Base-by-base conservation (phyloP, 2,113 vertebrate species). In the Actenoides hombroni region DNA sequence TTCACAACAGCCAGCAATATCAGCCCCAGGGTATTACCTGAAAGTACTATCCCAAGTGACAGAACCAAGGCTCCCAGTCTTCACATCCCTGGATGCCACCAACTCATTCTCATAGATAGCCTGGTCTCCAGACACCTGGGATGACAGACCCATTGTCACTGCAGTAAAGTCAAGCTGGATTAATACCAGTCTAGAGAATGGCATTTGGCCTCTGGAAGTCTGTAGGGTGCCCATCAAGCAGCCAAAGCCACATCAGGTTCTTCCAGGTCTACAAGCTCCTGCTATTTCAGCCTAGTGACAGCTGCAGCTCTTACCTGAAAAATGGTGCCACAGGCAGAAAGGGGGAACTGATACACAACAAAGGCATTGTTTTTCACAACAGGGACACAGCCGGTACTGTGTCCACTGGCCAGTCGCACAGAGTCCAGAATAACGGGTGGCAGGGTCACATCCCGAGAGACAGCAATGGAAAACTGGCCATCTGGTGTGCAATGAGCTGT, bases 251-350 rank as follows among this genome's bases (percentile, higher is more conserved):
- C 2, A 1, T 6, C 15, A 56, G 40, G 8, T 23, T 42, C 18
- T 44, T 64, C 14, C 25, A 86, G 26, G 16, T 42, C 28, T 70
- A 15, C n/a, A 73, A 51, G 42, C 5, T 29, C 16, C 39, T 77
- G 20, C 28, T 63, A 5, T 18, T 40, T 11, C 18, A 57, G 13
- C 21, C 53, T 23, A 40, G 24, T 6, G 8, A 46, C 24, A 65
- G 16, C 54, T 67, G 33, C 4, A 31, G 16, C 37, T 79, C 96
- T 97, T 92, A 98, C 97, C 96, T 28, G 80, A 25, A 86, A 64
- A 40, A 76, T 93, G 39, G 97, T 98, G 31, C 97, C 97, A 93
- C 98, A 98, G 73, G 95, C 83, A 49, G 96, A 95, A 35, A 98
- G 78, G 0, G 97, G 95, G 39, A 97, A 97, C 53, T 21, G 88